Evolutionary conservation across 2,113 vertebrate genomes (phyloP), one percentile per base, ranked within the genome.

Genomic region (Okapia johnstoni): DNA sequence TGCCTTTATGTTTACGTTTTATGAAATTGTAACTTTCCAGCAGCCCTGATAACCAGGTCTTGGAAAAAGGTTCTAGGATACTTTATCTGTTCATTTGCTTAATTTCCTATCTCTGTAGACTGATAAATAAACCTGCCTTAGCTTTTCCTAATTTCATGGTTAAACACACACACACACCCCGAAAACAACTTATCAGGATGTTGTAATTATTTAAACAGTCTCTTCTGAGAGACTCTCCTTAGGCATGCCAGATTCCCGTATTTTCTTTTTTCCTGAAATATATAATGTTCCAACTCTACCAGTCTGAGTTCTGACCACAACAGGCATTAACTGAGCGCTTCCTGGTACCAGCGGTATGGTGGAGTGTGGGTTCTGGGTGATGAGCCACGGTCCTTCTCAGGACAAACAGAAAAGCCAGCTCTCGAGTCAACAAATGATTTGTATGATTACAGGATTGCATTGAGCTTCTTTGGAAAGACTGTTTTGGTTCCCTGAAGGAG

Each of bases 201-300:
- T 97, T 97, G 26, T 70, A 90, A 84, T 85, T 97, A 66, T 93
- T 97, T 97, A 98, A 98, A 97, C 96, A 92, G 95, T 97, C 96
- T 98, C 96, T 98, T 98, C 96, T 97, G 83, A 85, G 95, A 94
- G 91, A 96, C 5, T 97, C 90, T 58, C 97, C 98, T 93, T 98
- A 81, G 96, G 93, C 63, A 95, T 93, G 46, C 17, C 77, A 89
- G 90, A 85, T 60, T 70, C 63, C 96, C 95, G 95, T 79, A 90
- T 93, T 97, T 98, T 94, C 88, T 93, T 70, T 98, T 97, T 97
- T 81, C 90, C 77, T 92, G 66, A 92, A 83, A 89, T 96, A 96
- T 92, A 88, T 94, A 85, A 66, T 94, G 96, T 97, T 95, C 92
- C 94, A 92, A 87, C 89, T 98, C 95, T 60, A 33, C 90, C 86